Evolutionary conservation across 2,113 vertebrate species (phyloP), one percentile per base, ranked within the genome.

Genomic region (Carassius carassius): DNA sequence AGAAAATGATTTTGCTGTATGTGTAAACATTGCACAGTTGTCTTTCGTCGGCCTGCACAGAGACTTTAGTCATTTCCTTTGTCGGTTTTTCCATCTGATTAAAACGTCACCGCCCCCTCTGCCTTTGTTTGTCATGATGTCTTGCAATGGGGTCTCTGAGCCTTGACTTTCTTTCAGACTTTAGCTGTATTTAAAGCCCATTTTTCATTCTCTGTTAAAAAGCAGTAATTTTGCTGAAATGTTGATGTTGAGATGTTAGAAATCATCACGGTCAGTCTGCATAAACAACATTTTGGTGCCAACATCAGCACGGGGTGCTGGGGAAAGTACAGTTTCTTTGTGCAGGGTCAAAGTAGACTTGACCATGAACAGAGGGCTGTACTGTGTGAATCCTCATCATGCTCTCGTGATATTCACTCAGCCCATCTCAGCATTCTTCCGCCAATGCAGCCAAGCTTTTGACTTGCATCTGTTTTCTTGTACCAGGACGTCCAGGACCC

Each of bases 341-440:
- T 16, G 74, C n/a, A 56, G 82, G 84, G 86, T 84, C 81, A 86
- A 78, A 70, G 70, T 44, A 83, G 54, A 85, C 65, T 58, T 78
- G 77, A 54, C 51, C 79, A 63, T 63, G 85, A 86, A 90, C 87
- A 88, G 81, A 83, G 85, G 54, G 47, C 83, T 47, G 67, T 78
- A 76, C 87, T 90, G 89, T 90, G 85, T 80, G 41, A 83, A 75
- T 77, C 83, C 76, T 75, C 63, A 56, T 83, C 81, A 86, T 81
- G 65, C 75, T 88, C 87, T 86, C 78, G 85, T 90, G 89, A 90
- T 83, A 51, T 85, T 86, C 81, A 54, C 83, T 84, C 84, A 77
- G 86, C 81, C 74, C 35, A 82, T 80, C 75, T 83, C 85, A 63
- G 86, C 76, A 81, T 88, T 89, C 76, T 81, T 82, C 88, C 72